Evolutionary conservation across 2,888 invertebrate species (phyloP).

Genomic region (Tinea semifulvella): DNA sequence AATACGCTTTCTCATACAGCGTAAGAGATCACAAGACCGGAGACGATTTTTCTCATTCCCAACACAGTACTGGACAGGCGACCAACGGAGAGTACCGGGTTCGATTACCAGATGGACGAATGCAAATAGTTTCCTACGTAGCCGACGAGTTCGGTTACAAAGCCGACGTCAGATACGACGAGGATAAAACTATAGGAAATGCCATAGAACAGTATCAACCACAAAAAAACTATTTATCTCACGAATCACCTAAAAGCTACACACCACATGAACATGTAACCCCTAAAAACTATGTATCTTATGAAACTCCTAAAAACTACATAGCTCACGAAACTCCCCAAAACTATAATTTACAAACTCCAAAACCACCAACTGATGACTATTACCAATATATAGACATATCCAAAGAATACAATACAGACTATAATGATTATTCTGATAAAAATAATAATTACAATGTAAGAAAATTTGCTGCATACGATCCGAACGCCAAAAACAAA

Average conservation of each 20-base stretch:
- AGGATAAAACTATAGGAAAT: slow-evolving; percentile 27
- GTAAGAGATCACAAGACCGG: slow-evolving; percentile 70
- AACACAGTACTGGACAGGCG: slow-evolving; percentile 68
- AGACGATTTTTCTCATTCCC: slow-evolving; percentile 74
- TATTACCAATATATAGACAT: slow-evolving; percentile 34
- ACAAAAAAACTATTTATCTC: no score
- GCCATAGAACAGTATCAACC: no score
- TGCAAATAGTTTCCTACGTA: slow-evolving; percentile 72
- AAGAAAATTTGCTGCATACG: slow-evolving; percentile 33
- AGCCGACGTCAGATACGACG: slow-evolving; percentile 71
- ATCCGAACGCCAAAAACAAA: slow-evolving; percentile 18
- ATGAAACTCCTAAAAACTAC: slow-evolving; percentile 16
- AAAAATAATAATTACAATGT: slow-evolving; percentile 26
- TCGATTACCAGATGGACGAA: slow-evolving; percentile 72
- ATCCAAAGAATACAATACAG: slow-evolving; percentile 42
- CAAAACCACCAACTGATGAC: slow-evolving; percentile 24
- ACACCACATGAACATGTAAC: neutral
- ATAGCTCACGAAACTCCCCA: slow-evolving; percentile 18
- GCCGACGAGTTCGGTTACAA: slow-evolving; percentile 74
- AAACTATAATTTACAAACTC: slow-evolving; percentile 21
- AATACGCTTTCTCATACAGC: slow-evolving; percentile 73
- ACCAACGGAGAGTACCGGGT: slow-evolving; percentile 75
- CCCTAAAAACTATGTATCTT: slow-evolving; percentile 10
- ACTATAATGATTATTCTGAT: slow-evolving; percentile 37
- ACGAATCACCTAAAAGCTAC: neutral